Evolutionary conservation across 2,797 vertebrate species (phyloP).

Genomic region (Sebastes trivittatus): DNA sequence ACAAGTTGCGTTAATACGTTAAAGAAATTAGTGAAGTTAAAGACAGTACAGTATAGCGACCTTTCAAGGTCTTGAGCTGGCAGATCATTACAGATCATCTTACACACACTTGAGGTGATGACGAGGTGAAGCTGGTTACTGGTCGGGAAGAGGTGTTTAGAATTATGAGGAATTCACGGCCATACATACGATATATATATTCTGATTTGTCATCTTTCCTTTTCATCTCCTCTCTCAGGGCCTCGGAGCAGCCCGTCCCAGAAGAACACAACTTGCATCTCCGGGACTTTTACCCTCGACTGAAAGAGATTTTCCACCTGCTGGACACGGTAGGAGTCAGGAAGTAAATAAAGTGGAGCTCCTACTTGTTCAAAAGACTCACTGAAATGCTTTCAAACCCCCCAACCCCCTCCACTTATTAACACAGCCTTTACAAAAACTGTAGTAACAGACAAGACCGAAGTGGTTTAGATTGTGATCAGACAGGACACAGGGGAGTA

Average conservation of each 20-base stretch:
- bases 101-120: background rate
- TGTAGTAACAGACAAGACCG: conserved; percentile 12
- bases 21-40: too few relatives aligned
- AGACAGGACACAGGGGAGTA: conserved; percentile 61
- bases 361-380: background rate
- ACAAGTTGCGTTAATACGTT: too few relatives aligned
- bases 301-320: conserved; percentile 73
- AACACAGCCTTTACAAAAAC: background rate
- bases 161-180: background rate
- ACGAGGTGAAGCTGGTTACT: background rate
- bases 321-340: conserved; percentile 63
- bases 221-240: background rate
- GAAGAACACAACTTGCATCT: conserved; percentile 58
- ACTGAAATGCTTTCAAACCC: background rate
- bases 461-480: conserved; percentile 38
- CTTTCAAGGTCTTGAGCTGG: background rate
- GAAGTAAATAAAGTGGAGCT: background rate
- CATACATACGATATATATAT: background rate
- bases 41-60: background rate
- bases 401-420: conserved; percentile 7
- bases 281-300: conserved; percentile 43
- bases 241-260: conserved; percentile 11
- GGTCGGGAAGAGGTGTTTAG: background rate
- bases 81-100: background rate
- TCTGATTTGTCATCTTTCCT: background rate